phyloP scores from a whole-genome alignment of 2,797 vertebrate species.

The Peromyscus attwateri region DNA sequence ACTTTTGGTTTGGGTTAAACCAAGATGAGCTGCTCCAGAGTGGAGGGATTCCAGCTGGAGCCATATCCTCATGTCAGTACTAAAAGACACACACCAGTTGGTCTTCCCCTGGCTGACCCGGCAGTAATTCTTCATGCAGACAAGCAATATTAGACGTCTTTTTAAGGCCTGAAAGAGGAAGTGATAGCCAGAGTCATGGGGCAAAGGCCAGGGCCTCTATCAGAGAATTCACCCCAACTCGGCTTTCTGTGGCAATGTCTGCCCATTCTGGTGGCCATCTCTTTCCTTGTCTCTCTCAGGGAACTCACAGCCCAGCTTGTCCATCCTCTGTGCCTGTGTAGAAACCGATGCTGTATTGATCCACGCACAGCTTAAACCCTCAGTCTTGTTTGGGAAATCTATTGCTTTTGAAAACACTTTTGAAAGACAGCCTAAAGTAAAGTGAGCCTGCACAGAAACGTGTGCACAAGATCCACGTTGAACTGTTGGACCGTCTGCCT shows the following conservation, averaged over 20 bases:
- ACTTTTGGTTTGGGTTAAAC: slow-evolving; percentile 81
- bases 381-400: not conserved
- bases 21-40: slow-evolving; percentile 56
- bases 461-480: not conserved
- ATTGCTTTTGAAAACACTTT: slow-evolving; percentile 12
- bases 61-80: slow-evolving; percentile 58
- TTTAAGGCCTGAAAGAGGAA: not conserved
- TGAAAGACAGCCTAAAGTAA: slow-evolving; percentile 34
- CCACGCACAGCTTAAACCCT: not conserved
- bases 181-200: not conserved
- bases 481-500: not conserved
- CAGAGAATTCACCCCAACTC: not conserved
- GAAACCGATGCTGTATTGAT: not conserved
- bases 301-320: not conserved
- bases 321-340: not conserved
- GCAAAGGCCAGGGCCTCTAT: not conserved
- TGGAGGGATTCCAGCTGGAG: slow-evolving; percentile 79
- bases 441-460: not conserved
- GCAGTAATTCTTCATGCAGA: slow-evolving; percentile 76
- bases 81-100: slow-evolving; percentile 80
- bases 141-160: not conserved
- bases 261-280: not conserved
- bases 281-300: not conserved
- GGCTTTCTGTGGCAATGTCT: not conserved
- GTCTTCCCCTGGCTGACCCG: slow-evolving; percentile 83